A percentile compares a stretch with the other conserved stretches of the same genome.
Evolutionary conservation across 92 coral and sea anemone species (phyloP).

Genomic region (Porites lobata): DNA sequence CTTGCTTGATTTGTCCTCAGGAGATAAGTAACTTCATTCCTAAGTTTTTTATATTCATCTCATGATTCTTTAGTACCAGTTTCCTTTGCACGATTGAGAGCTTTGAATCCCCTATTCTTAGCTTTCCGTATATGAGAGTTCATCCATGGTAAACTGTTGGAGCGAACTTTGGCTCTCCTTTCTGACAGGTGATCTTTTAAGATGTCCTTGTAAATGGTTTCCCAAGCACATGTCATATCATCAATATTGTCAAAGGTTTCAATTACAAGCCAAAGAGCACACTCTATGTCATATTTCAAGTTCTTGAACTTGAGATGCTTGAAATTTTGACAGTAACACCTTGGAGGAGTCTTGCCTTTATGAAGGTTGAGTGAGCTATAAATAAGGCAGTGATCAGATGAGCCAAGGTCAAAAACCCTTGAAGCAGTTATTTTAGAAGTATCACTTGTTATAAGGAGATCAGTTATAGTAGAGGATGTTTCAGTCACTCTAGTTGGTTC

Average conservation of each 20-base stretch:
- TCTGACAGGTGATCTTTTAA: slow-evolving; percentile 53
- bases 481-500: too few species aligned
- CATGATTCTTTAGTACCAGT: slow-evolving; percentile 34
- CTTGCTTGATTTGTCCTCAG: slow-evolving; percentile 38
- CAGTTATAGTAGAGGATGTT: too few species aligned
- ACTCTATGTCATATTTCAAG: slow-evolving; percentile 45
- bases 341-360: too few species aligned
- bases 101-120: slow-evolving; percentile 44
- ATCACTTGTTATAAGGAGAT: too few species aligned
- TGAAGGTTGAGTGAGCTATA: too few species aligned
- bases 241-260: slow-evolving; percentile 60
- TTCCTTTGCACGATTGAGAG: slow-evolving; percentile 47
- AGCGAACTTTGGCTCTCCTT: slow-evolving; percentile 64
- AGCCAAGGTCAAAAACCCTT: too few species aligned
- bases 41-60: background rate
- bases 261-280: slow-evolving; percentile 67
- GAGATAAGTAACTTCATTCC: slow-evolving; percentile 37
- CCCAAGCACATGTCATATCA: slow-evolving; percentile 71
- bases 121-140: slow-evolving; percentile 55
- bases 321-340: too few species aligned
- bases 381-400: too few species aligned
- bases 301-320: too few species aligned
- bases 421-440: too few species aligned
- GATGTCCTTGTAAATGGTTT: slow-evolving; percentile 49
- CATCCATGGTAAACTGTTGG: slow-evolving; percentile 69